These are phyloP conservation scores for Drosophila bunnanda DNA, from an alignment of 2,888 invertebrate genomes.

Conservation along the genomic window DNA sequence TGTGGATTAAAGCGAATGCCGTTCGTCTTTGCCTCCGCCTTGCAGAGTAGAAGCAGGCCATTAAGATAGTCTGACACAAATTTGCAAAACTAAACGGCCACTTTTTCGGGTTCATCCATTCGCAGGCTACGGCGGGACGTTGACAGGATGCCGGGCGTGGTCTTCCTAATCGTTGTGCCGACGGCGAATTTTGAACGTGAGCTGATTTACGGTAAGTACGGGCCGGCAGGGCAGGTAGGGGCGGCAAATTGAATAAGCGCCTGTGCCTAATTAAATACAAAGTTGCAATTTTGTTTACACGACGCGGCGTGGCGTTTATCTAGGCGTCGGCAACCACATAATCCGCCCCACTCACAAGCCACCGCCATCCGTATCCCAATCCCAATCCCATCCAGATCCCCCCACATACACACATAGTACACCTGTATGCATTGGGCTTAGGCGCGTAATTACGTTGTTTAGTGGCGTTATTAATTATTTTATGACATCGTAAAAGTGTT, in stretches of 20 bases:
- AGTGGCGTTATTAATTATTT: constrained; percentile 81
- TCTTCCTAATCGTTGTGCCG: constrained; percentile 89
- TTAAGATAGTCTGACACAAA: constrained; percentile 29
- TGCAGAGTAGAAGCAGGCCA: background rate
- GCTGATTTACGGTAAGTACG: constrained; percentile 82
- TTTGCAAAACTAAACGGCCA: constrained; percentile 65
- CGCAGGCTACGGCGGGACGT: constrained; percentile 27
- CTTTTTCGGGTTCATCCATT: constrained; percentile 51
- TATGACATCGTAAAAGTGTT: constrained; percentile 78
- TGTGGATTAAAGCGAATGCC: constrained; percentile 39
- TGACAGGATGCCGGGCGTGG: constrained; percentile 87
- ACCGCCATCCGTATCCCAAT: background rate
- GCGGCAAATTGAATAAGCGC: constrained; percentile 68
- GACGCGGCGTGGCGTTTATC: constrained; percentile 48
- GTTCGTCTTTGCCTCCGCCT: background rate
- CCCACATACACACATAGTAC: background rate
- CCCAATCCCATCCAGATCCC: constrained; percentile 2
- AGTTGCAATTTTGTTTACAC: constrained; percentile 68
- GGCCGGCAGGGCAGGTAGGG: background rate
- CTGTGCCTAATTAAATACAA: constrained; percentile 73
- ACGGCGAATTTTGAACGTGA: constrained; percentile 89
- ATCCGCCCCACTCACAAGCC: constrained; percentile 19
- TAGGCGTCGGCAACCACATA: constrained; percentile 36
- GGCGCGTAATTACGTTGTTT: constrained; percentile 79
- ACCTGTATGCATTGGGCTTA: constrained; percentile 58